A percentile compares a stretch with the other conserved stretches of the same genome.
Conservation (phyloP, 2,113 vertebrate genomes). For the Panthera uncia region DNA sequence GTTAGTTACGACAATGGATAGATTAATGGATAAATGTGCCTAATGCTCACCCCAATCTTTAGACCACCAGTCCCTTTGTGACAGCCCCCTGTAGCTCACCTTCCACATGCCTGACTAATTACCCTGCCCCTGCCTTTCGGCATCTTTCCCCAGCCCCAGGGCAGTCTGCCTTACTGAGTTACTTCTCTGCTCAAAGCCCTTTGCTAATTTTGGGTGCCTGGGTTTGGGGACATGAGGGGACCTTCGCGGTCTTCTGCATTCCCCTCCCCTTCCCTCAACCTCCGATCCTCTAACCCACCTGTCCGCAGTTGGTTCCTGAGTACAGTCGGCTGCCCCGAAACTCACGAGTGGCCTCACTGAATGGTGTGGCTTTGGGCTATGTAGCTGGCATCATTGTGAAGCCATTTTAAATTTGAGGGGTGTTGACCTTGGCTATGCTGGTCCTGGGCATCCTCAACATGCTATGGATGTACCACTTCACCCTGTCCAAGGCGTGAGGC, state of each 20-base stretch:
- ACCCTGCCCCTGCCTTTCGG: neutral
- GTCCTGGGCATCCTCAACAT: constrained; percentile 87
- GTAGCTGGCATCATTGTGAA: constrained; percentile 88
- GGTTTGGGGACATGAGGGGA: neutral
- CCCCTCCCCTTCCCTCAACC: neutral
- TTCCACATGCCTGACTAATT: neutral
- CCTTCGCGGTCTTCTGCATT: neutral
- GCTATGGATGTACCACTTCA: constrained; percentile 89
- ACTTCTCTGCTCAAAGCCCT: constrained; percentile 89
- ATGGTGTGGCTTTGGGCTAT: constrained; percentile 85
- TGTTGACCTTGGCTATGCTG: constrained; percentile 87
- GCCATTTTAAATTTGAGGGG: constrained; percentile 84
- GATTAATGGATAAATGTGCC: neutral
- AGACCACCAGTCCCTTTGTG: neutral
- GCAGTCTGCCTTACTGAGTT: constrained; percentile 82
- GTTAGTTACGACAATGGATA: neutral
- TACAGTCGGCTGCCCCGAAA: constrained; percentile 83
- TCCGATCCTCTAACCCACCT: neutral
- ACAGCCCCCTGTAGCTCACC: neutral
- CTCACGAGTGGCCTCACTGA: constrained; percentile 83
- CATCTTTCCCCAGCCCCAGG: constrained; percentile 80
- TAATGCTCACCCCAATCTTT: neutral
- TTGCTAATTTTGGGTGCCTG: constrained; percentile 88
- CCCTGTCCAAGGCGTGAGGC: constrained; percentile 79
- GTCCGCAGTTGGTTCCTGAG: constrained; percentile 88